Percentiles rank a stretch among this genome's conserved stretches.
Conservation (phyloP, 2,113 vertebrate genomes). For the Archocentrus centrarchus region DNA sequence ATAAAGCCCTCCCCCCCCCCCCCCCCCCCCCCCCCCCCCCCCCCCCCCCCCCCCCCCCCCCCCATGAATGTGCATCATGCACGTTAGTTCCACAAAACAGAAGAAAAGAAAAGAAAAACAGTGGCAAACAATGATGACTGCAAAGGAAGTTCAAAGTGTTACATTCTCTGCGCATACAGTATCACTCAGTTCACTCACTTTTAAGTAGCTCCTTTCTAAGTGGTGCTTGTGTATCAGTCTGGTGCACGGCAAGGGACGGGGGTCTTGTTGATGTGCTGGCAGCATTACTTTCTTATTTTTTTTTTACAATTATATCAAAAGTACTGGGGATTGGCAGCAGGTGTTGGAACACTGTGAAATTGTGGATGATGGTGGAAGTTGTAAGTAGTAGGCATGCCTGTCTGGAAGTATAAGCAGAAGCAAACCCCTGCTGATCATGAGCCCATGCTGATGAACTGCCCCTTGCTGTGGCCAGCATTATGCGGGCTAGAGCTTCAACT, state of each 20-base stretch:
- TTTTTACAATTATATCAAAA: background rate
- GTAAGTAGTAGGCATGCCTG: background rate
- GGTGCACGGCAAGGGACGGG: background rate
- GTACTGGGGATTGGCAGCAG: background rate
- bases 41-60: background rate
- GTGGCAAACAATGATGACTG: slow-evolving; percentile 40
- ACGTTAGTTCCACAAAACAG: slow-evolving; percentile 10
- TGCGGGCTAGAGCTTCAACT: background rate
- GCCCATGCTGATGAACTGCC: slow-evolving; percentile 19
- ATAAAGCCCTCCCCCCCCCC: slow-evolving; percentile 30
- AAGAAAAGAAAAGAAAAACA: background rate
- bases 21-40: slow-evolving; percentile 2
- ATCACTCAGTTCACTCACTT: background rate
- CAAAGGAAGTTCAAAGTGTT: slow-evolving; percentile 30
- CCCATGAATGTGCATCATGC: slow-evolving; percentile 20
- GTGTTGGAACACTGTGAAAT: slow-evolving; percentile 28
- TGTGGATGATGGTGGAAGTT: slow-evolving; percentile 7
- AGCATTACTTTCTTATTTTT: background rate
- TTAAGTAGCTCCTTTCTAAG: slow-evolving; percentile 4
- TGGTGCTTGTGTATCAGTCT: background rate
- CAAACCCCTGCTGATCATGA: slow-evolving; percentile 8
- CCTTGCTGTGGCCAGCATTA: background rate
- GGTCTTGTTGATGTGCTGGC: background rate
- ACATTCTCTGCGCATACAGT: slow-evolving; percentile 20
- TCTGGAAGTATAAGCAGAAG: slow-evolving; percentile 23